Evolutionary conservation across 1,140 invertebrate genomes (phyloP), one percentile per base, ranked within the genome.

Genomic region (Procambarus clarkii): DNA sequence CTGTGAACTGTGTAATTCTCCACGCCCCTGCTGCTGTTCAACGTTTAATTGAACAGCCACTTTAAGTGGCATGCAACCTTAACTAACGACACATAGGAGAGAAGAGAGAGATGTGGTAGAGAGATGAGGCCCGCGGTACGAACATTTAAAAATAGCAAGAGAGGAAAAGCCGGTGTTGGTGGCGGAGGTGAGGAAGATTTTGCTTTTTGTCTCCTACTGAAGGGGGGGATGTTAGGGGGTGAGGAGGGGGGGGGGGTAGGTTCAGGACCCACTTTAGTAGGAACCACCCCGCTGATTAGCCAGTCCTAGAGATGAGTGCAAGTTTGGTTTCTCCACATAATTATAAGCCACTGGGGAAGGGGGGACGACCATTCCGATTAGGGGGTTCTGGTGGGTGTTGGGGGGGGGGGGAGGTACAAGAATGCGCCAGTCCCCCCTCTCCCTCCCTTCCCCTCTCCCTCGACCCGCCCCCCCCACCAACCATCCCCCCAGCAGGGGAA

Each of bases 151-250:
- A 74, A 74, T 74, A 74, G 69, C 34, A 74, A 74, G 7, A 2
- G 69, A 74, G 69, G 69, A 74, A 74, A 74, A 74, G 69, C 69
- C 69, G 69, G 69, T 74, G 69, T 74, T 74, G 69, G 69, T 74
- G 24, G n/a, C 69, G n/a, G 21, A 74, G 69, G 21, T 74, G 69
- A 7, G n/a, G 69, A 24, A 34, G 24, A n/a, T 34, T 74, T 74
- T 74, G 69, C 69, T 74, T 74, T n/a, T 74, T 74, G n/a, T 74
- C 69, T 54, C n/a, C 69, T 34, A 74, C 7, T n/a, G 34, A 34
- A 1, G 34, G 34, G 34, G 34, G 34, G 34, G 34, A 34, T 34
- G 34, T 34, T 34, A n/a, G 34, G 34, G 34, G 34, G 34, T 34
- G 0, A 34, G 34, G 34, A 34, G 0, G 34, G 34, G 34, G 34